Conservation (phyloP, 2,888 invertebrate species). For the Scelioninae gen. 2 region DNA sequence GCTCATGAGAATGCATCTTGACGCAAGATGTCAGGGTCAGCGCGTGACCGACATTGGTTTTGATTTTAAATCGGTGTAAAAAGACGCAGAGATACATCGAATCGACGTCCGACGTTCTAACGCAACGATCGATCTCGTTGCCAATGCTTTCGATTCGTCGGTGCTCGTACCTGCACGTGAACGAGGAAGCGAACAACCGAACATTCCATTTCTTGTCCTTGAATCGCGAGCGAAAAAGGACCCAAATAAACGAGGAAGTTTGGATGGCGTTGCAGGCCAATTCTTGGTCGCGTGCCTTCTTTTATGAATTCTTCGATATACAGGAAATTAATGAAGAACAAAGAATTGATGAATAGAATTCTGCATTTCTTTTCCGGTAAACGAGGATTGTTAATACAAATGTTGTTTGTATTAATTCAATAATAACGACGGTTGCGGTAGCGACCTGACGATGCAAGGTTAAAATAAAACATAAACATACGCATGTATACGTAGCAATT, state of each 20-base stretch:
- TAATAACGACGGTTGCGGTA: no score
- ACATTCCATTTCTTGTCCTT: constrained; percentile 3
- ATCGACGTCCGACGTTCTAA: constrained; percentile 44
- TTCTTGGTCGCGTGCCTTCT: background rate
- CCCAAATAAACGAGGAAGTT: constrained; percentile 6
- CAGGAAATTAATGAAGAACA: no score
- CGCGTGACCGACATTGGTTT: constrained; percentile 62
- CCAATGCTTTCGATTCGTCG: constrained; percentile 35
- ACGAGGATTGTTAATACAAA: no score
- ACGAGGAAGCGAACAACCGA: constrained; percentile 25
- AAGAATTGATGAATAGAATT: no score
- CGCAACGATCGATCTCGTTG: constrained; percentile 65
- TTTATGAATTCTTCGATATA: no score
- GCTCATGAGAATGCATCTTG: constrained; percentile 46
- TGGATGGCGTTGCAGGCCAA: background rate
- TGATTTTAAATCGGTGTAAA: constrained; percentile 41
- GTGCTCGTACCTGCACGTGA: constrained; percentile 35
- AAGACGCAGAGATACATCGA: constrained; percentile 28
- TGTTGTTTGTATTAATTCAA: no score
- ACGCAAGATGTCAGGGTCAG: constrained; percentile 62
- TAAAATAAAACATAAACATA: no score
- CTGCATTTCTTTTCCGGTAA: no score
- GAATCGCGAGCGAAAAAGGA: constrained; percentile 3
- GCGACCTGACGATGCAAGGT: no score
- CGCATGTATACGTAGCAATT: no score